Conservation (phyloP, 1,140 invertebrate species). For the Bombyx mandarina region DNA sequence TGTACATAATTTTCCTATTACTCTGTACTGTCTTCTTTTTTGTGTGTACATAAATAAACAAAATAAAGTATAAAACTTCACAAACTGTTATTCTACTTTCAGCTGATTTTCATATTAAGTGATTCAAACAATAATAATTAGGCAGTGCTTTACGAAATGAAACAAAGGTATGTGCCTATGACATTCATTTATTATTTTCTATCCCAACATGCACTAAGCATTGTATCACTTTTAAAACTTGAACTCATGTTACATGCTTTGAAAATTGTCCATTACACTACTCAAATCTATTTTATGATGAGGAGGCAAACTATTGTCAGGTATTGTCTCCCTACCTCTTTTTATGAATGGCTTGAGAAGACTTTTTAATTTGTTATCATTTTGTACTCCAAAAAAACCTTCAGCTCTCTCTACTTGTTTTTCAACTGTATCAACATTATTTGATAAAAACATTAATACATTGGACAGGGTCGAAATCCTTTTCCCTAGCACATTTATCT, state of each 20-base stretch:
- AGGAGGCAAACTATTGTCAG: conserved; percentile 12
- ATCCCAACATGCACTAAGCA: neutral
- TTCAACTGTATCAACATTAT: conserved; percentile 58
- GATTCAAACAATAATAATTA: too few species aligned
- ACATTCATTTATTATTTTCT: conserved; percentile 6
- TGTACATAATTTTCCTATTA: too few species aligned
- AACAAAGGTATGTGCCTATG: too few species aligned
- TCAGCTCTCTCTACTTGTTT: conserved; percentile 64
- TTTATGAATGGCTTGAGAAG: conserved; percentile 62
- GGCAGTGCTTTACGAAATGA: too few species aligned
- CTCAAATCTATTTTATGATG: conserved; percentile 27
- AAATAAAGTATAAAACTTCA: too few species aligned
- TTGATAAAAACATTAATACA: conserved; percentile 47
- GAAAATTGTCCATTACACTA: conserved; percentile 58
- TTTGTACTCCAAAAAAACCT: conserved; percentile 52
- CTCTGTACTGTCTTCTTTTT: too few species aligned
- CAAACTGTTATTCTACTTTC: too few species aligned
- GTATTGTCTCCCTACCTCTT: conserved; percentile 33
- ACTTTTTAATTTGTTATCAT: conserved; percentile 59
- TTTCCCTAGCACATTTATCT: conserved; percentile 53
- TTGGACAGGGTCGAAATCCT: conserved; percentile 53
- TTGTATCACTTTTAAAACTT: neutral
- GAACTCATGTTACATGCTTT: conserved; percentile 5
- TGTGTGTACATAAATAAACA: too few species aligned
- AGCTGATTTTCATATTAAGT: too few species aligned